Base-by-base conservation (phyloP, 2,888 invertebrate genomes). In the Dryadula phaetusa region DNA sequence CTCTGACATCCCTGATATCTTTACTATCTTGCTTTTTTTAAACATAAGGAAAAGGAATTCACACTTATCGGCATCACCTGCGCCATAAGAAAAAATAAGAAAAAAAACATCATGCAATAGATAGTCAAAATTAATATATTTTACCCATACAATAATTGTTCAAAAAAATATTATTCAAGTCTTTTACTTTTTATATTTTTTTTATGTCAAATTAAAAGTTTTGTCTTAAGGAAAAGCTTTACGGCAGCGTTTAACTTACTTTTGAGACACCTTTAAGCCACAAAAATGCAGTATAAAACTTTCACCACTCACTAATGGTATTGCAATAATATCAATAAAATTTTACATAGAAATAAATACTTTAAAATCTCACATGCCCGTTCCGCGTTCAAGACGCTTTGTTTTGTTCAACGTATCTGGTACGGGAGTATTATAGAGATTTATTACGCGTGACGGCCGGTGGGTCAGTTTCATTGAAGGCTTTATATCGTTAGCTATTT, bases 391-490 rank as follows among this genome's bases (percentile, higher is more conserved):
- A 32, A 46, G 58, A 52, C 44, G 16, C 34, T 37, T 67, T 64
- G 64, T 32, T 64, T 67, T 28, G 42, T 54, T 56, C 25, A 25
- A 62, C 62, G 66, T 68, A 62, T 70, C 58, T 65, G 34, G 58
- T 62, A 62, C 58, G 22, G 47, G 47, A 16, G 62, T 62, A 46
- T 12, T 47, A 47, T 63, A 53, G 54, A 66, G 65, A 67, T 66
- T 70, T 52, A 70, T 58, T 62, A 56, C 28, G 63, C 70, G 72
- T 65, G 61, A 67, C 69, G 32, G 37, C 62, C 53, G 42, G 60
- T 44, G 44, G 32, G 32, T 16, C 46, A 28, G 28, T 32, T 28
- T 25, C 12, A 20, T 22, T 54, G 12, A 16, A 32, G 53, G 32
- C 44, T 44, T 52, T 62, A 37, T 49, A 37, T 62, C 25, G 32